A percentile compares a stretch with the other conserved stretches of the same genome.
phyloP scores from a whole-genome alignment of 2,113 vertebrate species.

The Lasiurus cinereus region DNA sequence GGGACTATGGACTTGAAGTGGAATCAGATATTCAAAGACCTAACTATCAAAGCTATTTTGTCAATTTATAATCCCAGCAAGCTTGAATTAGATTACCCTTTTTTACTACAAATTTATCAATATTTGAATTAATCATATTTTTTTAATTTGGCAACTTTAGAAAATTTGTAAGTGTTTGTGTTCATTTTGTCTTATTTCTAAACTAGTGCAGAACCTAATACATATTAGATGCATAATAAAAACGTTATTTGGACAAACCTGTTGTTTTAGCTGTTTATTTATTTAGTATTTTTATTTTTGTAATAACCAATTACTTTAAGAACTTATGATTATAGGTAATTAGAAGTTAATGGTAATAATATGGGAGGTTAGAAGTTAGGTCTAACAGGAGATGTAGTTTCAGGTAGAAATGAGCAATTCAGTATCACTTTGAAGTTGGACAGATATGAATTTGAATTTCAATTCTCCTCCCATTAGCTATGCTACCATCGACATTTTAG shows the following conservation, averaged over 20 bases:
- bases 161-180: neutral
- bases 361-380: neutral
- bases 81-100: neutral
- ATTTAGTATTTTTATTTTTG: neutral
- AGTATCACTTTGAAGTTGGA: neutral
- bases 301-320: constrained; percentile 36
- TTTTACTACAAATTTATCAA: neutral
- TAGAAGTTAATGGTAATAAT: neutral
- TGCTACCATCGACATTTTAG: neutral
- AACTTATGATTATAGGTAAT: neutral
- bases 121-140: neutral
- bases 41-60: neutral
- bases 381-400: neutral
- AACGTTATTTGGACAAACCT: neutral
- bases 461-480: neutral
- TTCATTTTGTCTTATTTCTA: neutral
- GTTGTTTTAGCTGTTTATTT: neutral
- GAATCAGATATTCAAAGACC: neutral
- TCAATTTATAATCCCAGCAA: neutral
- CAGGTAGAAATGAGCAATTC: neutral
- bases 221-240: neutral
- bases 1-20: neutral
- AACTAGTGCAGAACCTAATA: neutral
- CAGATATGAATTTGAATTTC: neutral
- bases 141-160: neutral